Percentiles rank a stretch among this genome's conserved stretches.
Evolutionary conservation across 2,888 invertebrate species (phyloP).

Genomic region (Cordilura impudica): DNA sequence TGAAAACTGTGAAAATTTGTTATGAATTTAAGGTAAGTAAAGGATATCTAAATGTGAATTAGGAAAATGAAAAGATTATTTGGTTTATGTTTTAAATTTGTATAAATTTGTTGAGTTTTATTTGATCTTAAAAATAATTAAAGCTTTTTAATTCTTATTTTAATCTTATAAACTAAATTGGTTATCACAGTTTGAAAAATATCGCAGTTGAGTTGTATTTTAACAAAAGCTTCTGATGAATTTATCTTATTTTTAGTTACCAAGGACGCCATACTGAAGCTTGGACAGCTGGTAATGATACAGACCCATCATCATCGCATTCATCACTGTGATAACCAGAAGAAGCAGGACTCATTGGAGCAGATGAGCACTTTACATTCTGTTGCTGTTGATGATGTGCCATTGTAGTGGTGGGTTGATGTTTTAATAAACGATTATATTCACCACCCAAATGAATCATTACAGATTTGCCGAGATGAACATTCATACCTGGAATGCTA

Average conservation of each 20-base stretch:
- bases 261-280: slow-evolving; percentile 63
- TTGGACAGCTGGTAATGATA: slow-evolving; percentile 51
- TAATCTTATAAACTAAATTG: slow-evolving; percentile 53
- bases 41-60: too few relatives aligned
- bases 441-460: slow-evolving; percentile 93
- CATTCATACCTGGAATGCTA: slow-evolving; percentile 90
- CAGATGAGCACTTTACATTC: slow-evolving; percentile 3
- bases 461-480: slow-evolving; percentile 89
- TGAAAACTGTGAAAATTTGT: too few relatives aligned
- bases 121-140: background rate
- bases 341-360: slow-evolving; percentile 74
- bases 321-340: slow-evolving; percentile 76
- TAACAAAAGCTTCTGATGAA: slow-evolving; percentile 40
- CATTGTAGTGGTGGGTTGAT: slow-evolving; percentile 12
- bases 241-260: slow-evolving; percentile 29
- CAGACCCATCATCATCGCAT: slow-evolving; percentile 55
- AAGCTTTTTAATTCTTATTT: background rate
- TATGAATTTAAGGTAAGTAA: too few relatives aligned
- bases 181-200: slow-evolving; percentile 51
- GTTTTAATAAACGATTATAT: slow-evolving; percentile 80
- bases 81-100: background rate
- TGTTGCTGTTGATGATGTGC: background rate
- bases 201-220: slow-evolving; percentile 43
- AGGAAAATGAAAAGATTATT: too few relatives aligned
- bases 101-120: background rate